Evolutionary conservation across 2,888 invertebrate genomes (phyloP).

Genomic region (Xylota sylvarum): DNA sequence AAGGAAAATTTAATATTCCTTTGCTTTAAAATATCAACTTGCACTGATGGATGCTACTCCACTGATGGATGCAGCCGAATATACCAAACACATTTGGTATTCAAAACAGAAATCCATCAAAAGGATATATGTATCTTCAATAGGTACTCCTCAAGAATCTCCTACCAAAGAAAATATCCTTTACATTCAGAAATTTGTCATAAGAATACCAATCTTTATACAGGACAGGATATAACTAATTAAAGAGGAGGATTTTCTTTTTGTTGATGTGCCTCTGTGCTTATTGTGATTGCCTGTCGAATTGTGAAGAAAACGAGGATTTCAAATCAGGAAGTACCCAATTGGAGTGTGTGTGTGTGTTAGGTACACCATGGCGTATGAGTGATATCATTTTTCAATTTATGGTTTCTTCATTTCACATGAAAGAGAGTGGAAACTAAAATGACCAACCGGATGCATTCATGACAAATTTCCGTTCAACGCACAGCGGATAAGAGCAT

Average conservation of each 20-base stretch:
- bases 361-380: constrained; percentile 14
- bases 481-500: constrained; percentile 30
- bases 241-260: constrained; percentile 17
- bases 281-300: constrained; percentile 28
- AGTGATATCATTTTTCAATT: constrained; percentile 43
- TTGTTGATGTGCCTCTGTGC: too few species aligned
- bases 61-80: too few species aligned
- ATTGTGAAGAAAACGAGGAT: constrained; percentile 36
- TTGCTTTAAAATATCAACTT: not conserved
- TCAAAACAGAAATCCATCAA: constrained; percentile 12
- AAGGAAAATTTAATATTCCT: constrained; percentile 12
- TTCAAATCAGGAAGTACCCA: constrained; percentile 34
- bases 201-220: constrained; percentile 10
- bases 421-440: constrained; percentile 22
- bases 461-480: constrained; percentile 57
- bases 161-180: constrained; percentile 1
- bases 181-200: constrained; percentile 4
- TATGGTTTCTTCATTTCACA: constrained; percentile 40
- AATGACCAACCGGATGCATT: constrained; percentile 67
- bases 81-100: not conserved
- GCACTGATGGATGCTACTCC: not conserved
- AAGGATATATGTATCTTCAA: constrained; percentile 10
- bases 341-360: constrained; percentile 7
- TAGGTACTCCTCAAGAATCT: not conserved
- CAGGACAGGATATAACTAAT: constrained; percentile 21